Evolutionary conservation across 92 coral and sea anemone species (phyloP), one percentile per base, ranked within the genome.

Genomic region (Metridium senile): DNA sequence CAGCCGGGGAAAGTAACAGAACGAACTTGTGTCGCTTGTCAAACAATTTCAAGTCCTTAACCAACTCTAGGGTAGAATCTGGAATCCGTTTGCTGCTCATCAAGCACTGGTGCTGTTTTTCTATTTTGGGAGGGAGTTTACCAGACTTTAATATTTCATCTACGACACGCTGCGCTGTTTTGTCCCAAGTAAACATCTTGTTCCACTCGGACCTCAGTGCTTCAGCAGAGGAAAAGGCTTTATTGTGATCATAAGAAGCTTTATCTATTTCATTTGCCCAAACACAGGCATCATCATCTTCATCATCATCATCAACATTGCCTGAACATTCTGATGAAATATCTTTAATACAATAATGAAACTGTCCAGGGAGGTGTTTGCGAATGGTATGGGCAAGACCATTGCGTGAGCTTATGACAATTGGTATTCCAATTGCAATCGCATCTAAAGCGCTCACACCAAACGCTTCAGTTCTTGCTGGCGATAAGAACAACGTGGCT

Each of bases 21-120:
- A 89, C 83, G 63, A 80, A 84, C 72, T 76, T 84, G 0, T 76
- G 93, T 17, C 93, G 72, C 53, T 59, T 85, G 66, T 84, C 79
- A 23, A 78, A 76, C 53, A 89, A 57, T 39, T 76, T 61, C 18
- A 89, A 52, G 9, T 43, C 56, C 54, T 89, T 47, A 7, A 89
- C 80, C 19, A 89, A 66, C n/a, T 35, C 26, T 1, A 72, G 43
- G 18, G 63, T 81, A 26, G 72, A 19, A 34, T 81, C 75, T 54
- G 87, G 71, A 22, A 81, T 68, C 2, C 58, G 71, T 27, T 70
- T 62, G 0, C 81, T 75, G 1, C 76, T 29, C 11, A 33, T 18
- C 21, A 65, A 23, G 13, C 23, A 32, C 10, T 2, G 13, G 1
- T 16, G 20, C 26, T 71, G 26, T 39, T 39, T 39, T 39, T 39